Base-by-base conservation (phyloP, 1,140 invertebrate species). In the Sycophaga agraensis region DNA sequence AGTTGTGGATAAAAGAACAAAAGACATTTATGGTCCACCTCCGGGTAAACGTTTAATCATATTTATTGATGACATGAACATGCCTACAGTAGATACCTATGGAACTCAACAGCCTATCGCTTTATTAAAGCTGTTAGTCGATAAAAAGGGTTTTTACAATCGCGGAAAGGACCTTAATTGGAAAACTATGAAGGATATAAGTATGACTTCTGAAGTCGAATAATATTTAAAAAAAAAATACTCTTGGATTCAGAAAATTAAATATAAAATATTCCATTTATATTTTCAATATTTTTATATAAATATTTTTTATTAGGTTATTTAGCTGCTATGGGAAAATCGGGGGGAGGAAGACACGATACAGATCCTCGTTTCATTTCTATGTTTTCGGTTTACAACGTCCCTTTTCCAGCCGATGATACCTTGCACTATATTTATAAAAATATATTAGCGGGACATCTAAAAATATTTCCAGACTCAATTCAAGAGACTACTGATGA, bases 61-160 rank as follows among this genome's bases (percentile, higher is more conserved):
- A 65, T 96, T 96, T 73, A 90, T 97, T 65, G 94, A 97, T 74
- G 93, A 97, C 70, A 89, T 97, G 87, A 95, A 96, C 76, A 95
- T 95, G 92, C 93, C 93, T 35, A 86, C 92, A 78, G 89, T 93
- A 24, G 91, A 90, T 73, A 89, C 86, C 1, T 96, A 96, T 72
- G 93, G 93, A 1, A 96, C 92, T 0, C 93, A 96, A 77, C 94
- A 96, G 70, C 93, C 94, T 0, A 94, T 96, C 64, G 94, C 94
- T 0, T 74, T 96, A 8, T 77, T 97, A 1, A 96, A 96, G 76
- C 75, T 95, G 17, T 74, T 96, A 1, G 86, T 96, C 43, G 93
- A 96, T 77, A 86, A 86, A 67, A 88, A 88, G 63, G 94, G 93
- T 21, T 86, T 94, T 68, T 96, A 94, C 74, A 92, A 94, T 79